phyloP scores from a whole-genome alignment of 2,797 vertebrate species.

The Botia kubotai region DNA sequence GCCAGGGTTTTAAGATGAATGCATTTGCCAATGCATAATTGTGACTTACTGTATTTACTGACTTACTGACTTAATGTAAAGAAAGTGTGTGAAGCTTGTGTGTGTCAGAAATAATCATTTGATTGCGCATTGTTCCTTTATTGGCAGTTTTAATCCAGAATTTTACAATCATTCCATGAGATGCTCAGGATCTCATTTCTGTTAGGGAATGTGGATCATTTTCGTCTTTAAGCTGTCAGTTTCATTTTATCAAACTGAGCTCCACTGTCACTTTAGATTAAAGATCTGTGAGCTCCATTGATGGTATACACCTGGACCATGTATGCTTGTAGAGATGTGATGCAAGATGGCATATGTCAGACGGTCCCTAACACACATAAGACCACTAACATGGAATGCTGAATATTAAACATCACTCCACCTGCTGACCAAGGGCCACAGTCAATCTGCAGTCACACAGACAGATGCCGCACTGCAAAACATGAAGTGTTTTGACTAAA shows the following conservation, averaged over 20 bases:
- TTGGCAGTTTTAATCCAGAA: background rate
- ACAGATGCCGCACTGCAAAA: background rate
- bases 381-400: slow-evolving; percentile 24
- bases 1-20: background rate
- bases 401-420: slow-evolving; percentile 12
- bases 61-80: background rate
- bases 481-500: background rate
- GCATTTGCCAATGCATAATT: background rate
- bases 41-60: background rate
- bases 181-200: background rate
- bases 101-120: slow-evolving; percentile 2
- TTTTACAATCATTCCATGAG: background rate
- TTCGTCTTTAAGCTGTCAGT: slow-evolving; percentile 20
- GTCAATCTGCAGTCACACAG: slow-evolving; percentile 12
- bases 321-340: slow-evolving; percentile 32
- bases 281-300: background rate
- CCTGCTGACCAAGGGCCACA: slow-evolving; percentile 8
- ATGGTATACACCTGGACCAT: background rate
- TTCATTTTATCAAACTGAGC: slow-evolving; percentile 21
- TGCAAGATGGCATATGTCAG: slow-evolving; percentile 41
- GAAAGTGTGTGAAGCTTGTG: slow-evolving; percentile 10
- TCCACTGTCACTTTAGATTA: slow-evolving; percentile 30
- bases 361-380: slow-evolving; percentile 13
- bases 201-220: slow-evolving; percentile 23
- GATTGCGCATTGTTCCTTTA: background rate